Evolutionary conservation across 2,888 invertebrate species (phyloP).

Genomic region (Erpobdella octoculata): DNA sequence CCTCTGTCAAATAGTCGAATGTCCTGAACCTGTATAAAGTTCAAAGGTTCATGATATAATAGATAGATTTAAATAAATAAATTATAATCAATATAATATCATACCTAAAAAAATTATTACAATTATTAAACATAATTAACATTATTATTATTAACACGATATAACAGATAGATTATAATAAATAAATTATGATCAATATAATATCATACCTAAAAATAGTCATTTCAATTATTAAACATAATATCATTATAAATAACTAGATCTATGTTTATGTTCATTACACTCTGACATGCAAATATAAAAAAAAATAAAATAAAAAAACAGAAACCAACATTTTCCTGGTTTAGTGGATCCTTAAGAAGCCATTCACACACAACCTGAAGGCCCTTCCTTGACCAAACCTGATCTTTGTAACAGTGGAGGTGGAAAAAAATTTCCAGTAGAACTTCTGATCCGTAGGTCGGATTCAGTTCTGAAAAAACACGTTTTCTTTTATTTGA

Average conservation of each 20-base stretch:
- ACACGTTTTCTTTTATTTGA: too few species aligned
- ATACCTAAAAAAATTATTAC: too few species aligned
- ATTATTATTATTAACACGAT: too few species aligned
- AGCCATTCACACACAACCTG: background rate
- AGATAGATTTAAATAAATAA: background rate
- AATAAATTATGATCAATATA: too few species aligned
- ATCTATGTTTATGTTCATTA: too few species aligned
- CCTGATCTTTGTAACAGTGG: conserved; percentile 1
- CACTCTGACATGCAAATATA: too few species aligned
- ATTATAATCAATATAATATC: too few species aligned
- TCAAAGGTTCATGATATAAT: background rate
- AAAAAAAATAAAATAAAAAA: background rate
- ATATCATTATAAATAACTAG: too few species aligned
- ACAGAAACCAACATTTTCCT: background rate
- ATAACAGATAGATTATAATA: too few species aligned
- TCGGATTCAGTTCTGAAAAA: conserved; percentile 1
- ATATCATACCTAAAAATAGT: too few species aligned
- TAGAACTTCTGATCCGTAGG: background rate
- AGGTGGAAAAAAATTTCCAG: background rate
- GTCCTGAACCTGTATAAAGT: conserved; percentile 31
- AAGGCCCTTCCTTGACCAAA: background rate
- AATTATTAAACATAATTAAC: too few species aligned
- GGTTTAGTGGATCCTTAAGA: background rate
- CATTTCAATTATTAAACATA: too few species aligned
- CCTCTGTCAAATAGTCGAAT: conserved; percentile 47